These are phyloP conservation scores for Harmothoe impar DNA, from an alignment of 2,888 invertebrate species.

Conservation along the genomic window DNA sequence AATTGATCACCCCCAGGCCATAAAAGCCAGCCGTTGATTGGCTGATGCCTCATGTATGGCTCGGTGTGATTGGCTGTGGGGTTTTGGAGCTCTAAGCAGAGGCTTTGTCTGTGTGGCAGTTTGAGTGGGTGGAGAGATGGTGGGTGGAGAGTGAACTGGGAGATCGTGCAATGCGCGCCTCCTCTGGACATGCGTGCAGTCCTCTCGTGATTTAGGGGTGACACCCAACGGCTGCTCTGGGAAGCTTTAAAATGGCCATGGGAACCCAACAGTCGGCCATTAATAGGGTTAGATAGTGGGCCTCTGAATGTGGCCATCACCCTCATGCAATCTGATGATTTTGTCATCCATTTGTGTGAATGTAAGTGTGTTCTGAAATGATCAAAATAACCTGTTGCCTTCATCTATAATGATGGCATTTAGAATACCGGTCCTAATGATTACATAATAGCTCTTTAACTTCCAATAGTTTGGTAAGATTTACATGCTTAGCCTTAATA, in stretches of 20 bases:
- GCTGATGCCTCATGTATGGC: not conserved
- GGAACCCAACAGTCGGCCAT: too few species aligned
- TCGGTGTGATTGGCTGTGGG: not conserved
- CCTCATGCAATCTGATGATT: too few species aligned
- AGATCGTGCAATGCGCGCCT: not conserved
- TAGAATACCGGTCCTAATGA: too few species aligned
- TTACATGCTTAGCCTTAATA: too few species aligned
- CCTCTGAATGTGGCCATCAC: too few species aligned
- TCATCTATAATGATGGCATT: too few species aligned
- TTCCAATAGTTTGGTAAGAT: too few species aligned
- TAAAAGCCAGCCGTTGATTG: not conserved
- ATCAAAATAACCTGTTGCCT: too few species aligned
- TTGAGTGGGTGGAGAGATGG: not conserved
- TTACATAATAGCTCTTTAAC: too few species aligned
- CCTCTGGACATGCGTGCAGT: not conserved
- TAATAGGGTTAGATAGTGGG: too few species aligned
- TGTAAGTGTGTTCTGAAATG: too few species aligned
- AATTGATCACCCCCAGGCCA: not conserved
- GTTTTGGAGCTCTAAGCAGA: not conserved
- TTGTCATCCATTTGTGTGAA: too few species aligned
- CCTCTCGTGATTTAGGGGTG: not conserved
- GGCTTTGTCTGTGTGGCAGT: not conserved
- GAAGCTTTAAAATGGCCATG: not conserved
- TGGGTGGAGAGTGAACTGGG: not conserved
- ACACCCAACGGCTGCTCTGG: not conserved